These are phyloP conservation scores for Uloborus diversus DNA, from an alignment of 1,140 invertebrate genomes.

Conservation along the genomic window DNA sequence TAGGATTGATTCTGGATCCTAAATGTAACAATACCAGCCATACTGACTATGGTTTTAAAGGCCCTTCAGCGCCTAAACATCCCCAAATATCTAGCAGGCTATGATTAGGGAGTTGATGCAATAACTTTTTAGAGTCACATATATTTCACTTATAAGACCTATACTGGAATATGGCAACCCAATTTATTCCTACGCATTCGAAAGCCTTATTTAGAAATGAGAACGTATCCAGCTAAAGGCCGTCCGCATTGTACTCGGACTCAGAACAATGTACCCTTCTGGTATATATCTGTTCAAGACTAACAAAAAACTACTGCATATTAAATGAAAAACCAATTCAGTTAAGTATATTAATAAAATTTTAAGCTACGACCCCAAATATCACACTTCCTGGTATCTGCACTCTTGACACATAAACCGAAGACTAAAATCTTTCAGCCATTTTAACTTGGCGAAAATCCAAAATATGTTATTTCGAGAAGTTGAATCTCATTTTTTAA, in stretches of 20 bases:
- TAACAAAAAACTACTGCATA: background rate
- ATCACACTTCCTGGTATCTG: background rate
- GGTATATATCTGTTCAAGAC: background rate
- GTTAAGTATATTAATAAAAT: background rate
- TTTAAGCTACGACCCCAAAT: background rate
- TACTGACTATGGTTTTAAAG: too few species aligned
- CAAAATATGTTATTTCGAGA: background rate
- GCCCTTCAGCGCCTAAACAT: too few species aligned
- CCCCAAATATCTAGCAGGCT: background rate
- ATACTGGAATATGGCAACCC: background rate
- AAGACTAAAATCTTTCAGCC: background rate
- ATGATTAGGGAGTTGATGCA: background rate
- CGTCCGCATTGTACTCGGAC: background rate
- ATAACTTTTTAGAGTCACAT: background rate
- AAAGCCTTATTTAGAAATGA: background rate
- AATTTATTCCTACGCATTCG: background rate
- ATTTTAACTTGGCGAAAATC: background rate
- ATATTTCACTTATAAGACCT: background rate
- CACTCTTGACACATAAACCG: background rate
- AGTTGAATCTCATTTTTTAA: background rate
- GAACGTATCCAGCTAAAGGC: background rate
- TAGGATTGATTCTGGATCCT: too few species aligned
- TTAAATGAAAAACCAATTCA: background rate
- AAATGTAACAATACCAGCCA: too few species aligned
- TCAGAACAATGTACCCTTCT: background rate